Evolutionary conservation across 2,797 vertebrate species (phyloP).

Genomic region (Rallus crepitans): DNA sequence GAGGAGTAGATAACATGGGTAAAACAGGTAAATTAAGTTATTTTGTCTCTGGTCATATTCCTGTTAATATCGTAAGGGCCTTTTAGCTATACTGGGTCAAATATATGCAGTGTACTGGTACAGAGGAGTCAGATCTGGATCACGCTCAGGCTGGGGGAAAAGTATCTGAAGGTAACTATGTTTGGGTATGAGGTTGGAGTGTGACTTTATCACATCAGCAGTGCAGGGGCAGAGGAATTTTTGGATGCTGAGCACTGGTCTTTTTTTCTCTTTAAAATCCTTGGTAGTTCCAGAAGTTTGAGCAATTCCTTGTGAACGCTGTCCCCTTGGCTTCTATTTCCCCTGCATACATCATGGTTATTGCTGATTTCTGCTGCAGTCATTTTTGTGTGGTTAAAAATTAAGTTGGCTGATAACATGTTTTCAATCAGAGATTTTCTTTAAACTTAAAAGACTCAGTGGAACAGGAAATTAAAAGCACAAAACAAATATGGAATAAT

Average conservation of each 20-base stretch:
- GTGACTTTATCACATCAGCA: neutral
- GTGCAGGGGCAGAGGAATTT: neutral
- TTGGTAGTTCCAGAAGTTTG: neutral
- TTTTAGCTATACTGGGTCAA: neutral
- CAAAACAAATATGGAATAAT: neutral
- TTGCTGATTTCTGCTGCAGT: neutral
- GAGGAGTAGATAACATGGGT: neutral
- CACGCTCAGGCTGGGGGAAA: neutral
- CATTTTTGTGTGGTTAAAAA: neutral
- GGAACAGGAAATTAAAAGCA: neutral
- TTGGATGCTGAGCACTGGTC: neutral
- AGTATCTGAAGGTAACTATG: neutral
- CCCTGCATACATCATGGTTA: fast-evolving
- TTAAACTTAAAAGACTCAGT: neutral
- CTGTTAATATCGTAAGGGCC: neutral
- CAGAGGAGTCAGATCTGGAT: neutral
- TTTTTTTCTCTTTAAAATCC: neutral
- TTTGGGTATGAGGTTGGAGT: neutral
- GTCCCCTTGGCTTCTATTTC: neutral
- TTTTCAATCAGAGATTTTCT: neutral
- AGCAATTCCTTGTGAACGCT: neutral
- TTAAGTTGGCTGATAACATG: neutral
- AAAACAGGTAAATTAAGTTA: neutral
- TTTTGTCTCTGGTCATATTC: neutral
- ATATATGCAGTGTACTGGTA: neutral